Base-by-base conservation (phyloP, 2,113 vertebrate species). In the Cephalopterus ornatus region DNA sequence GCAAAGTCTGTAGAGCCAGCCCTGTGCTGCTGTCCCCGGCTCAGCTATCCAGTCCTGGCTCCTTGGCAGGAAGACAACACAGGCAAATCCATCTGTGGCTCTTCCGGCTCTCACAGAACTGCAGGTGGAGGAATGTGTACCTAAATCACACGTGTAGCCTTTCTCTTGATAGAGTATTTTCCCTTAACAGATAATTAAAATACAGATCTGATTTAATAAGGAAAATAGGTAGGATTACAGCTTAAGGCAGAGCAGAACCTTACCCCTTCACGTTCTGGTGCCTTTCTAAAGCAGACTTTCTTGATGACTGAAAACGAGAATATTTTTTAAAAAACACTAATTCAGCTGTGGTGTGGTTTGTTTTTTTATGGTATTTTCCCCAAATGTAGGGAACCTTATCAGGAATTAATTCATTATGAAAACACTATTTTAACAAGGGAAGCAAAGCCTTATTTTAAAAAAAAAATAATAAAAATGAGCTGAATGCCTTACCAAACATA, bases 371-470 rank as follows among this genome's bases (percentile, higher is more conserved):
- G 5, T 22, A n/a, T 27, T 7, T 27, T 56, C 21, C 15, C 24
- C 17, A 53, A 87, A 72, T 24, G 6, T 62, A 11, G 17, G 17
- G 4, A 84, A 55, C 5, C 6, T 33, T 49, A n/a, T 46, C 12
- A 37, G 12, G 35, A 81, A 75, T 41, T n/a, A 70, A 78, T 8
- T 75, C 7, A 26, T 71, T 58, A 70, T 14, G 24, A 22, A 42
- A 84, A 27, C 8, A 76, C 65, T 17, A 52, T 59, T 68, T 56
- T 76, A 50, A 7, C 28, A 85, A 77, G 12, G 63, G 17, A 4
- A 81, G 3, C 0, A 12, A 65, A 68, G 12, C 5, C 2, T n/a
- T 49, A 35, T n/a, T 14, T 9, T n/a, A 5, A 6, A 14, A 20
- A 53, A 42, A 23, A 44, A 22, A 41, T 23, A 26, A 6, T 11